Percentiles rank a stretch among this genome's conserved stretches.
phyloP scores from a whole-genome alignment of 2,113 vertebrate genomes.

The Heterotis niloticus region DNA sequence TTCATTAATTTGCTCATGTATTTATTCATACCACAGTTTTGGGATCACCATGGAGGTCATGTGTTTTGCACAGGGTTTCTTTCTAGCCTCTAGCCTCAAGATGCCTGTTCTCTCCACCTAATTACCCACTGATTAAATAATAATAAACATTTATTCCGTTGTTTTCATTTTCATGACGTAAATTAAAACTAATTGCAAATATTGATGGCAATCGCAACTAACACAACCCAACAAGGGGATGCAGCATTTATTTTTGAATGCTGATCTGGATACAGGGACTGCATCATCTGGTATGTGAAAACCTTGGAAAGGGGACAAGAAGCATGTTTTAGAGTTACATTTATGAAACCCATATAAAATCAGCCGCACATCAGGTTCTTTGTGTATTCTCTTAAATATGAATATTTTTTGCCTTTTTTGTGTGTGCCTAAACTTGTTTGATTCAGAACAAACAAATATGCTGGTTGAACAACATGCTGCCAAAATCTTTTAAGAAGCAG shows the following conservation, averaged over 20 bases:
- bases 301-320: too few species aligned
- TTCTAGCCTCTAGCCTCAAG: not conserved
- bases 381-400: too few species aligned
- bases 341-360: too few species aligned
- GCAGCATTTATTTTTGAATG: slow-evolving; percentile 6
- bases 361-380: too few species aligned
- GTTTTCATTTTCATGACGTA: slow-evolving; percentile 13
- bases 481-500: not conserved
- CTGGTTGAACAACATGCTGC: not conserved
- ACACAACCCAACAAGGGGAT: not conserved
- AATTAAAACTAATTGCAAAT: slow-evolving; percentile 1
- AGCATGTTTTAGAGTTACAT: too few species aligned
- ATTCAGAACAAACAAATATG: not conserved
- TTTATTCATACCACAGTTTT: too few species aligned
- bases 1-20: too few species aligned
- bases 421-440: not conserved
- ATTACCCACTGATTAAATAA: slow-evolving; percentile 18
- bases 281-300: too few species aligned
- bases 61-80: not conserved
- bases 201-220: not conserved
- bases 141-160: not conserved
- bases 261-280: not conserved
- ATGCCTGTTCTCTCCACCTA: slow-evolving; percentile 5
- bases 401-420: too few species aligned
- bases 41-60: not conserved